Evolutionary conservation across 2,113 vertebrate species (phyloP).

Genomic region (mouse (Mus musculus)): GRCm39 chr13:38100501-38101000

Average conservation of each 20-base stretch:
- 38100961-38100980: background rate
- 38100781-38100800: rapidly evolving
- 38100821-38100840: background rate
- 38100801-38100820: background rate
- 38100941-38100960: rapidly evolving
- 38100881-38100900: rapidly evolving
- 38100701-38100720: no score
- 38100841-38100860: background rate
- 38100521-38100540: conserved; percentile 94
- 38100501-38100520: conserved; percentile 96
- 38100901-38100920: no score
- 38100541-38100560: conserved; percentile 97
- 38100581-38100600: background rate
- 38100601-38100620: background rate
- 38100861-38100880: background rate
- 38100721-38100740: background rate
- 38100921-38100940: no score
- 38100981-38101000: background rate
- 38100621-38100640: background rate
- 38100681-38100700: background rate
- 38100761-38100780: background rate
- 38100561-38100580: conserved; percentile 91
- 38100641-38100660: background rate
- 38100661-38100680: background rate
- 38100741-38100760: background rate